Conservation (phyloP, 2,113 vertebrate species). For the Tragulus kanchil region DNA sequence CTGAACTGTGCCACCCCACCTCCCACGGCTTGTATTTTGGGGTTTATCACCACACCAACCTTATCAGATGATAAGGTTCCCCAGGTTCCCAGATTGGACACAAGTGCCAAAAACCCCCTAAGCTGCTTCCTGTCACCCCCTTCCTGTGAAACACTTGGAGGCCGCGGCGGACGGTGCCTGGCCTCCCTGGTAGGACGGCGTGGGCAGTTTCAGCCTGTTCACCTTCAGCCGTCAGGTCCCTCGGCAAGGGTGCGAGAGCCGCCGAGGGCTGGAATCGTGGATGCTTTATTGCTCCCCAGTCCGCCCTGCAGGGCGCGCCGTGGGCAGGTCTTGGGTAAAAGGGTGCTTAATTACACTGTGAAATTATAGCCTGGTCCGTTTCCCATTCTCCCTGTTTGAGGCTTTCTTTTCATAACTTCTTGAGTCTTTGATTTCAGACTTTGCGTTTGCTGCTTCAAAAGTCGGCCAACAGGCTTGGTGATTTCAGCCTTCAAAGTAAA, state of each 20-base stretch:
- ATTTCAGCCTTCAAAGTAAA: conserved; percentile 43
- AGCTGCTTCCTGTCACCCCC: too few species aligned
- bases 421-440: background rate
- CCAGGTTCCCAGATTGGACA: background rate
- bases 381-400: background rate
- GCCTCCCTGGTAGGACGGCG: background rate
- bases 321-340: background rate
- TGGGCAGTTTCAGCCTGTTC: background rate
- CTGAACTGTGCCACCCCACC: background rate
- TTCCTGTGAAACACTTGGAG: background rate
- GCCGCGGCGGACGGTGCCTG: background rate
- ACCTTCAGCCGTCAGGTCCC: background rate
- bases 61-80: background rate
- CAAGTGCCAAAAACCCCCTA: too few species aligned
- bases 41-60: conserved; percentile 13
- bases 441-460: background rate
- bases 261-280: conserved; percentile 2
- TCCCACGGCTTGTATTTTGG: background rate
- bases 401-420: conserved; percentile 5
- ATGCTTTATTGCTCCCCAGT: background rate
- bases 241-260: background rate
- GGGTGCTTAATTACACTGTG: background rate
- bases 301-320: background rate
- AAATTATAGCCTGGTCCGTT: background rate
- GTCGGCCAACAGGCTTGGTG: conserved; percentile 35